Evolutionary conservation across 2,888 invertebrate genomes (phyloP).

Genomic region (Psococerastis gibbosa): DNA sequence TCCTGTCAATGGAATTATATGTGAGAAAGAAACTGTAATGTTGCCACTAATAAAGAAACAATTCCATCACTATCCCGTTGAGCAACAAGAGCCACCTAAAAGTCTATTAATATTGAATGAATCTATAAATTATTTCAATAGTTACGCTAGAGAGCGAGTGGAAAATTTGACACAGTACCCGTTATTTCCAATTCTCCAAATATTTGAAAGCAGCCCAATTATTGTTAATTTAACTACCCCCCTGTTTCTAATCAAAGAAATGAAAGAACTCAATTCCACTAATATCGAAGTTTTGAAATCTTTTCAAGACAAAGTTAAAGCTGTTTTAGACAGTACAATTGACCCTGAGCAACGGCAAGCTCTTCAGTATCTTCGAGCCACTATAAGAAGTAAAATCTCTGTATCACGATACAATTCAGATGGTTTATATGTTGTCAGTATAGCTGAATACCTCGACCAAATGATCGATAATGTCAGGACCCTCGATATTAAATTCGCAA

Average conservation of each 20-base stretch:
- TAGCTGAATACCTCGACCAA: slow-evolving; percentile 1
- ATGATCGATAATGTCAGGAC: too few relatives aligned
- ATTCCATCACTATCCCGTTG: too few relatives aligned
- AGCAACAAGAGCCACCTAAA: too few relatives aligned
- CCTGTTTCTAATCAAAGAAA: not conserved
- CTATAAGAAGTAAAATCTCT: not conserved
- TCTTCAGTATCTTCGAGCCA: not conserved
- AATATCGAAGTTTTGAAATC: not conserved
- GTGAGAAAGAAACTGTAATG: too few relatives aligned
- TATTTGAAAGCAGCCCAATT: not conserved
- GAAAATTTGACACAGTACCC: not conserved
- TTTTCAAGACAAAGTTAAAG: not conserved
- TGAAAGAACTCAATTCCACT: not conserved
- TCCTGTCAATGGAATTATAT: too few relatives aligned
- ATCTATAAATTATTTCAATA: not conserved
- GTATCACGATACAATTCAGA: not conserved
- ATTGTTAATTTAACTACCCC: not conserved
- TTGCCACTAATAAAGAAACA: too few relatives aligned
- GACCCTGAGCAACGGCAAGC: not conserved
- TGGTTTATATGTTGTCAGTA: not conserved
- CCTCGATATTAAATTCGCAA: too few relatives aligned
- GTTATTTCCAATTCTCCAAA: not conserved
- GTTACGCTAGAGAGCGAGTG: not conserved
- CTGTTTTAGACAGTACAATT: not conserved
- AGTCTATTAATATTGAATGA: too few relatives aligned